These are phyloP conservation scores for Kryptolebias ocellatus DNA, from an alignment of 2,797 vertebrate genomes.

Conservation along the genomic window DNA sequence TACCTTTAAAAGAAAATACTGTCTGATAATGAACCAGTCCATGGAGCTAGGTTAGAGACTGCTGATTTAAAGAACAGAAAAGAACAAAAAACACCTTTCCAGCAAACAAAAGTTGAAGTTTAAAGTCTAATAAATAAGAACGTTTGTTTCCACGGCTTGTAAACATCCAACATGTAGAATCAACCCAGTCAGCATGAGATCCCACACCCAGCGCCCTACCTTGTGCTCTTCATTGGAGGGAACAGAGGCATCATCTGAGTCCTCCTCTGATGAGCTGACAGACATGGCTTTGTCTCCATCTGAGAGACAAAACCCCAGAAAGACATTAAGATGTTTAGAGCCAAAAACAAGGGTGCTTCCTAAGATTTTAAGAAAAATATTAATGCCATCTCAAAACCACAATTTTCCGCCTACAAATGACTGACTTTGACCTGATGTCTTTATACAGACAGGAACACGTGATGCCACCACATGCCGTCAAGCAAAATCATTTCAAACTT, in stretches of 20 bases:
- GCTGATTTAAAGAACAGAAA: neutral
- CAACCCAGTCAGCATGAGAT: neutral
- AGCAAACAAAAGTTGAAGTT: neutral
- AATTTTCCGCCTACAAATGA: too few relatives aligned
- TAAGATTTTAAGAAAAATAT: too few relatives aligned
- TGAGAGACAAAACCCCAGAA: slow-evolving; percentile 27
- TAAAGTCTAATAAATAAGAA: neutral
- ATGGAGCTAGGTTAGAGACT: too few relatives aligned
- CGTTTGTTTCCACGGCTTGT: neutral
- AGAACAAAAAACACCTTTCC: neutral
- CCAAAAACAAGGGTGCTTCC: too few relatives aligned
- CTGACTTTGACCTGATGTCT: too few relatives aligned
- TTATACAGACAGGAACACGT: too few relatives aligned
- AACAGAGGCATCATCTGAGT: slow-evolving; percentile 85
- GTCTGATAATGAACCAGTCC: too few relatives aligned
- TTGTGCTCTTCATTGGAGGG: slow-evolving; percentile 92
- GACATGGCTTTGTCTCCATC: slow-evolving; percentile 82
- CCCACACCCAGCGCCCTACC: slow-evolving; percentile 69
- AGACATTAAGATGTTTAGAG: neutral
- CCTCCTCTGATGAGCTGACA: slow-evolving; percentile 85
- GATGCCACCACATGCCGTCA: too few relatives aligned
- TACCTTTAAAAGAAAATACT: too few relatives aligned
- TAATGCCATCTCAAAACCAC: too few relatives aligned
- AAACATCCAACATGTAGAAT: neutral
- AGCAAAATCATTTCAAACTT: too few relatives aligned